phyloP scores from a whole-genome alignment of 2,797 vertebrate species.

The Carcharodon carcharias region DNA sequence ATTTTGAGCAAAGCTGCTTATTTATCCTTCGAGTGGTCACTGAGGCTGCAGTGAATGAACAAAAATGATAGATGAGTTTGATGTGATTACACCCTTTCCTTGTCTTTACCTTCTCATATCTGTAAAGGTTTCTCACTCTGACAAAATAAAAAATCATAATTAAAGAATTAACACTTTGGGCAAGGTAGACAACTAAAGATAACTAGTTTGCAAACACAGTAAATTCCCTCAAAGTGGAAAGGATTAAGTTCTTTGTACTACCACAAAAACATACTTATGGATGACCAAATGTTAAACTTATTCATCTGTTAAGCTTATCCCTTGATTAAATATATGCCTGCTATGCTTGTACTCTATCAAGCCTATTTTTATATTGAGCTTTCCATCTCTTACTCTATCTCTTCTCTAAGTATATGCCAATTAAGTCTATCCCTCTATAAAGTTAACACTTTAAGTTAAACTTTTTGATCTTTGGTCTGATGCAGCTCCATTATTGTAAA shows the following conservation, averaged over 20 bases:
- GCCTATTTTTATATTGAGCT: not conserved
- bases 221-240: not conserved
- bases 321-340: not conserved
- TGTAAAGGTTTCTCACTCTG: not conserved
- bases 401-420: not conserved
- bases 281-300: not conserved
- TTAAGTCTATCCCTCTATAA: not conserved
- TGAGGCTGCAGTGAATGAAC: not conserved
- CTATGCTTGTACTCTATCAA: not conserved
- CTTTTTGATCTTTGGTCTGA: not conserved
- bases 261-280: not conserved
- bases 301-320: not conserved
- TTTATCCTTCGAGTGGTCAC: not conserved
- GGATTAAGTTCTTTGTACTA: not conserved
- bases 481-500: not conserved
- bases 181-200: not conserved
- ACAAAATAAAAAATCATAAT: not conserved
- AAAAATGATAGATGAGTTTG: not conserved
- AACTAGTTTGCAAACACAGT: not conserved
- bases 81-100: too few relatives aligned
- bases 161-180: not conserved
- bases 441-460: not conserved
- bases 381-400: not conserved
- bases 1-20: not conserved
- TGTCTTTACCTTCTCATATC: not conserved